Conservation (phyloP, 2,113 vertebrate species). For the Theristicus caerulescens region DNA sequence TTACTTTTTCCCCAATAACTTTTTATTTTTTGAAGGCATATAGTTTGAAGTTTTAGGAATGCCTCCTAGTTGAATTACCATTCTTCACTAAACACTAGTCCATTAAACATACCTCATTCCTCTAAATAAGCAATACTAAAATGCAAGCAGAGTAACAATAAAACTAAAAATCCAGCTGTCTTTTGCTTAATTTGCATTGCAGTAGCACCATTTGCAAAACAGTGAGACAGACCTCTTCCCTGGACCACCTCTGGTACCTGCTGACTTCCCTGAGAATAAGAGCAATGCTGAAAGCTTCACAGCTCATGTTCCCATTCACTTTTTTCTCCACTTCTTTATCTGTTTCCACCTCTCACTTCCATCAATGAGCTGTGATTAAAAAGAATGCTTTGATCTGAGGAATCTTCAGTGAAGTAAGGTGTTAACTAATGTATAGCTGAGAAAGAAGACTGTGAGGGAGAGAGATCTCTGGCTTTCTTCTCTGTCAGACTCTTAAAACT, state of each 20-base stretch:
- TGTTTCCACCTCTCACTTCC: background rate
- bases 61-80: background rate
- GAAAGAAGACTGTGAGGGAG: background rate
- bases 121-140: background rate
- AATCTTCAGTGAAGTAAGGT: background rate
- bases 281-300: background rate
- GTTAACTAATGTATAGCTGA: background rate
- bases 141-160: background rate
- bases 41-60: background rate
- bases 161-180: background rate
- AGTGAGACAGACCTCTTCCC: background rate
- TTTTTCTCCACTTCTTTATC: background rate
- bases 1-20: too few relatives aligned
- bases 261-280: background rate
- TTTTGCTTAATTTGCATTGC: background rate
- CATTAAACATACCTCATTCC: background rate
- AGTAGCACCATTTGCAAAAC: background rate
- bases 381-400: background rate
- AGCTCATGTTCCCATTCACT: background rate
- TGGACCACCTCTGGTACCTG: background rate
- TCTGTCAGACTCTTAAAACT: background rate
- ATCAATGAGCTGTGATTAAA: background rate
- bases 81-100: background rate
- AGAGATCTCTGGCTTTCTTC: background rate
- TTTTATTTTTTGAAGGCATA: background rate